Evolutionary conservation across 2,797 vertebrate species (phyloP).

Genomic region (Oreortyx pictus): DNA sequence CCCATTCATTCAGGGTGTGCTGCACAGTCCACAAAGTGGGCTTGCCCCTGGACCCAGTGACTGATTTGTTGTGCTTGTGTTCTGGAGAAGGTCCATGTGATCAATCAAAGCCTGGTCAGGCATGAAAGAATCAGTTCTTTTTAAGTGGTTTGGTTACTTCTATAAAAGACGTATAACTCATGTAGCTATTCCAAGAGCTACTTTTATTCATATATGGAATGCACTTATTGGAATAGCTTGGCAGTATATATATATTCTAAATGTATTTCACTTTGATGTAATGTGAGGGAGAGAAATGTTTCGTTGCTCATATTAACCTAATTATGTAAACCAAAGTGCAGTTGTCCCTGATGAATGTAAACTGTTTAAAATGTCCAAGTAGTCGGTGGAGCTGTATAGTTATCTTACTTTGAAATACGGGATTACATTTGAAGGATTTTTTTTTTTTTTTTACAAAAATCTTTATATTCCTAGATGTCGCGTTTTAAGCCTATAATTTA

Average conservation of each 20-base stretch:
- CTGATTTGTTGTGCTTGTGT: neutral
- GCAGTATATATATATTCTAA: slow-evolving; percentile 31
- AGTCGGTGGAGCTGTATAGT: slow-evolving; percentile 51
- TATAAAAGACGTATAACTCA: neutral
- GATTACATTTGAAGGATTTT: slow-evolving; percentile 8
- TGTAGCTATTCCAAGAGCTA: neutral
- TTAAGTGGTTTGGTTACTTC: neutral
- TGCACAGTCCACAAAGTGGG: neutral
- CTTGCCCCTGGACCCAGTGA: slow-evolving; percentile 18
- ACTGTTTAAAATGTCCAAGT: slow-evolving; percentile 58
- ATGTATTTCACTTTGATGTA: slow-evolving; percentile 52
- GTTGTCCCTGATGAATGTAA: slow-evolving; percentile 66
- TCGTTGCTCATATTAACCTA: slow-evolving; percentile 60
- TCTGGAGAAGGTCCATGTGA: slow-evolving; percentile 38
- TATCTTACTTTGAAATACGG: slow-evolving; percentile 37
- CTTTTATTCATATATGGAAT: neutral
- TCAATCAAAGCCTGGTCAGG: slow-evolving; percentile 29
- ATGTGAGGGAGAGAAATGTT: slow-evolving; percentile 37
- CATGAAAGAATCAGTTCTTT: slow-evolving; percentile 55
- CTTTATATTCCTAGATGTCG: slow-evolving; percentile 52
- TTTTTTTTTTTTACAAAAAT: neutral
- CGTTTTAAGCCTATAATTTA: slow-evolving; percentile 58
- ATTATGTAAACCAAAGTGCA: slow-evolving; percentile 67
- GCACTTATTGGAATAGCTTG: slow-evolving; percentile 20
- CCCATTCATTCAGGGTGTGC: neutral